Evolutionary conservation across 2,797 vertebrate species (phyloP), one percentile per base, ranked within the genome.

Genomic region (Periophthalmus magnuspinnatus): DNA sequence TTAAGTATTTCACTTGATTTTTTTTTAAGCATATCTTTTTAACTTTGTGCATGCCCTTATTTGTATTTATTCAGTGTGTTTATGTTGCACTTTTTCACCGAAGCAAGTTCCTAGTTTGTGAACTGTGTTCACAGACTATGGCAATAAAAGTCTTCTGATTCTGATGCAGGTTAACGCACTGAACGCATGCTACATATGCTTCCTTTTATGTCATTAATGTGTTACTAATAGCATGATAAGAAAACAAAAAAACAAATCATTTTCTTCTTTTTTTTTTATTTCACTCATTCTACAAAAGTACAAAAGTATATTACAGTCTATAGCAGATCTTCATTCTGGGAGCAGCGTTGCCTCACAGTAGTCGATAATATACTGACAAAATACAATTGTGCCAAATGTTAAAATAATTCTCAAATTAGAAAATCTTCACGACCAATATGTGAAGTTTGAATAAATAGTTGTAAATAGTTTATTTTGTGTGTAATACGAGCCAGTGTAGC

Each of bases 201-300:
- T 38, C 10, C 9, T 11, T 38, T 38, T 10, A 38, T 38, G 38
- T 36, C 6, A 38, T 11, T 10, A 38, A 9, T 11, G 10, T 38
- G 38, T 11, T 10, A 38, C 38, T 38, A 38, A 38, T 38, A 10
- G 7, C 11, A 2, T 10, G 38, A 11, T 11, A 41, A 45, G 45
- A 45, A 66, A 5, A 22, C n/a, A n/a, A n/a, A n/a, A 66, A 8
- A 36, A 14, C 17, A 58, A 33, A 2, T 74, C 65, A 55, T 77
- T 69, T 79, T 84, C n/a, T n/a, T n/a, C n/a, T 81, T 78, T 72
- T 45, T 47, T 6, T 17, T 87, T 86, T 86, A 81, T 79, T 90
- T 75, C 67, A 80, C 57, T 74, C 74, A 61, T 72, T 81, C 71
- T 67, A 69, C 63, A 74, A 69, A 69, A 72, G 82, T 87, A 86